Conservation (phyloP, 2,113 vertebrate genomes). For the Corvus moneduloides region DNA sequence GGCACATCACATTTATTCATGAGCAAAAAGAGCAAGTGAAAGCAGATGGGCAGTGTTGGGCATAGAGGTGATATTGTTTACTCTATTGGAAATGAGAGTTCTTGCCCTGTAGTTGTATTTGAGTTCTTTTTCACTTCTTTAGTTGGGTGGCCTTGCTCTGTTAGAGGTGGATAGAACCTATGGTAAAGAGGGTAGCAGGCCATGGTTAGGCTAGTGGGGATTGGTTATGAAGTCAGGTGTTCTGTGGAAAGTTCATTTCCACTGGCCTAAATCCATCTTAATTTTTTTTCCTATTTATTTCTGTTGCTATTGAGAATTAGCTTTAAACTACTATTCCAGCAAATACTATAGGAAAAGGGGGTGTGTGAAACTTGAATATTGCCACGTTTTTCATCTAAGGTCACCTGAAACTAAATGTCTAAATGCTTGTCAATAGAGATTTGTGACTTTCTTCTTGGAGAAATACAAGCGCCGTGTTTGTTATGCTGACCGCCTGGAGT, state of each 20-base stretch:
- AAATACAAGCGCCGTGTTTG: slow-evolving; percentile 81
- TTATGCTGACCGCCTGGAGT: slow-evolving; percentile 81
- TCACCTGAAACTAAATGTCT: background rate
- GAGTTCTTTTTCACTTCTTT: background rate
- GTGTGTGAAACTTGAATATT: background rate
- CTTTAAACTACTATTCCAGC: background rate
- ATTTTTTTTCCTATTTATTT: background rate
- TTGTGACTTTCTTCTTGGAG: slow-evolving; percentile 84
- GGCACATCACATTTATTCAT: background rate
- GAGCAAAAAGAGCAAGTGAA: background rate
- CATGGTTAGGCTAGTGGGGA: background rate
- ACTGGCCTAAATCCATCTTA: background rate
- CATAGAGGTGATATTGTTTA: background rate
- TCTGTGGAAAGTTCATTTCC: background rate
- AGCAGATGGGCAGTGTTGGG: background rate
- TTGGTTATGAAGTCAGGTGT: background rate
- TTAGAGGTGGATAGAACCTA: background rate
- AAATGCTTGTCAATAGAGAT: slow-evolving; percentile 80
- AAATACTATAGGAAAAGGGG: background rate
- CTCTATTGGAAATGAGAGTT: background rate
- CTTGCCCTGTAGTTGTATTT: background rate
- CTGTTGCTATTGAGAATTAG: background rate
- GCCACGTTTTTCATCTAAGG: background rate
- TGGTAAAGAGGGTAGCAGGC: background rate
- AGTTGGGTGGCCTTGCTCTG: background rate